These are phyloP conservation scores for Lota lota DNA, from an alignment of 2,113 vertebrate genomes.

Conservation along the genomic window DNA sequence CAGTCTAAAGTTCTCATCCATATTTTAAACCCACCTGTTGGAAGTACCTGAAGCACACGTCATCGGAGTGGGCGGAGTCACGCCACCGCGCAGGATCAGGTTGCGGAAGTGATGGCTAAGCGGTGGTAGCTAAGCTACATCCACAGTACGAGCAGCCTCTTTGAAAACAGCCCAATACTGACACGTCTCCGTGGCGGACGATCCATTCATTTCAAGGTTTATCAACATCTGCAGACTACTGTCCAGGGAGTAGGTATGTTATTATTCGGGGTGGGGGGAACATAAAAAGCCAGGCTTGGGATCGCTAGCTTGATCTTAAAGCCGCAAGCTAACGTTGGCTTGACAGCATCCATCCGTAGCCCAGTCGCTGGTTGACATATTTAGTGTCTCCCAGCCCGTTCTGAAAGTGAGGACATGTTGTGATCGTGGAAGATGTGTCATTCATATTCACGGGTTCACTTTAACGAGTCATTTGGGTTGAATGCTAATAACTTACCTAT, in stretches of 20 bases:
- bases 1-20: too few relatives aligned
- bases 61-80: constrained; percentile 30
- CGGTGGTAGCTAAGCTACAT: not conserved
- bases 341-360: constrained; percentile 33
- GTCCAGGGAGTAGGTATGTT: constrained; percentile 43
- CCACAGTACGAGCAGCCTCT: not conserved
- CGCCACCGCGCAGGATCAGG: constrained; percentile 36
- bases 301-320: constrained; percentile 18
- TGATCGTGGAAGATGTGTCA: too few relatives aligned
- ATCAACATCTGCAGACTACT: constrained; percentile 6
- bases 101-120: constrained; percentile 55
- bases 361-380: not conserved
- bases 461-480: too few relatives aligned
- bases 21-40: constrained; percentile 29
- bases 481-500: too few relatives aligned
- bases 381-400: not conserved
- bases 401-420: too few relatives aligned
- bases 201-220: constrained; percentile 13
- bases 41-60: constrained; percentile 29
- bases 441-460: too few relatives aligned
- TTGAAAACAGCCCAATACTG: constrained; percentile 27
- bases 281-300: not conserved
- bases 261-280: not conserved
- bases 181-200: constrained; percentile 30
- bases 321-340: constrained; percentile 4